Percentiles rank a stretch among this genome's conserved stretches.
phyloP scores from a whole-genome alignment of 2,888 invertebrate species.

The Xiphydria camelus region DNA sequence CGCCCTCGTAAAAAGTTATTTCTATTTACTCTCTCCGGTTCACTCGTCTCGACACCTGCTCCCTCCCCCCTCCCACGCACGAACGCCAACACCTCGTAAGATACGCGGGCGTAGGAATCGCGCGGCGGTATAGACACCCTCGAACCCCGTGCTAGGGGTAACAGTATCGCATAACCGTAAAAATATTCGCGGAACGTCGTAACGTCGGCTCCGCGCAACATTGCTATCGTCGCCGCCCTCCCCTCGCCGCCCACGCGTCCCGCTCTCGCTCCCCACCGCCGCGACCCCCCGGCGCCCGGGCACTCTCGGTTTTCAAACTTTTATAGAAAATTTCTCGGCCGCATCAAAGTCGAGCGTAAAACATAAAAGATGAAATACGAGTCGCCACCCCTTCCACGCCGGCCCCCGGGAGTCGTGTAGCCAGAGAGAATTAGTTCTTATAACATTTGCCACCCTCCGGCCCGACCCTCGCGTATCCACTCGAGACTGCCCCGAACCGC shows the following conservation, averaged over 20 bases:
- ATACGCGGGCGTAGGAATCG: no score
- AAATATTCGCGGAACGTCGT: conserved; percentile 29
- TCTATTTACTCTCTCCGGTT: conserved; percentile 1
- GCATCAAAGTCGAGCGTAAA: conserved; percentile 4
- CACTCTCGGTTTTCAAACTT: background rate
- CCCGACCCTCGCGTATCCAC: no score
- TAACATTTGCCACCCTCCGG: no score
- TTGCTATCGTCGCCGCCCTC: background rate
- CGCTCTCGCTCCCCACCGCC: background rate
- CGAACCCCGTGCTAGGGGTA: no score
- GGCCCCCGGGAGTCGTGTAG: background rate
- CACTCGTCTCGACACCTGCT: no score
- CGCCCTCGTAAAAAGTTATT: background rate
- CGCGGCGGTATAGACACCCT: no score
- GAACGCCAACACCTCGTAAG: no score
- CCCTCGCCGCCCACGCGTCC: background rate
- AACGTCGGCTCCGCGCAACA: no score
- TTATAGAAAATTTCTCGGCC: conserved; percentile 4
- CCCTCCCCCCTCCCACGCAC: no score
- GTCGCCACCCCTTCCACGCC: background rate
- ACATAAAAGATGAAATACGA: conserved; percentile 3
- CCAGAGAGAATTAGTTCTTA: background rate
- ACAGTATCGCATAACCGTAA: conserved; percentile 33
- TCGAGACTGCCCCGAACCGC: no score
- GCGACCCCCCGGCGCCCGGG: background rate